Evolutionary conservation across 1,140 invertebrate genomes (phyloP).

Genomic region (Tetragnatha versicolor): DNA sequence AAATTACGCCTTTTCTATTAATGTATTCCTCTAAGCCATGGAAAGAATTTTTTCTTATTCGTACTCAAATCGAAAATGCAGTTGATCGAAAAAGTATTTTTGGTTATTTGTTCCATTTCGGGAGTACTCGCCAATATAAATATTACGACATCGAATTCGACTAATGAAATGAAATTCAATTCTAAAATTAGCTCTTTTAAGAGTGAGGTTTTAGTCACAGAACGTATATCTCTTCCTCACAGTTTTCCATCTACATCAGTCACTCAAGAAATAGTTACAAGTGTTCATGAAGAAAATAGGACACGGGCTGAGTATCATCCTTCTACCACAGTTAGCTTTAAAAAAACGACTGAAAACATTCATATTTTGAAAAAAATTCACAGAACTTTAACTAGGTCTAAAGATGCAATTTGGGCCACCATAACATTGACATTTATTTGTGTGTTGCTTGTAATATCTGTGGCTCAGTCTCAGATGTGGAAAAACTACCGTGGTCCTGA

Average conservation of each 20-base stretch:
- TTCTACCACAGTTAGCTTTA: background rate
- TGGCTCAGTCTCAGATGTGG: slow-evolving; percentile 47
- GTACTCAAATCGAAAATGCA: background rate
- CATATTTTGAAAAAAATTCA: slow-evolving; percentile 32
- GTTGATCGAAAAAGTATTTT: background rate
- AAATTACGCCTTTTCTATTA: background rate
- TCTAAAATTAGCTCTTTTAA: background rate
- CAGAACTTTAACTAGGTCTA: slow-evolving; percentile 31
- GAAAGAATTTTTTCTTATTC: background rate
- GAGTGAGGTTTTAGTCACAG: background rate
- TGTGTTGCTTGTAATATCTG: slow-evolving; percentile 29
- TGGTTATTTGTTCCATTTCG: slow-evolving; percentile 1
- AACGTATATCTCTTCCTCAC: too few relatives aligned
- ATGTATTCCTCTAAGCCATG: background rate
- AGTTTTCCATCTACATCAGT: background rate
- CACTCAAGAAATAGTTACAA: background rate
- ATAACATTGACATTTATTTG: slow-evolving; percentile 42
- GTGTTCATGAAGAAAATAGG: background rate
- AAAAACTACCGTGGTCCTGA: slow-evolving; percentile 30
- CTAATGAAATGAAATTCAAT: background rate
- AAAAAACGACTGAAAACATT: background rate
- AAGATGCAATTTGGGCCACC: slow-evolving; percentile 50
- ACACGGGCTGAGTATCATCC: too few relatives aligned
- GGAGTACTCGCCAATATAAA: background rate
- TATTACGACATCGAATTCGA: background rate